These are phyloP conservation scores for Lepidothrix coronata DNA, from an alignment of 2,113 vertebrate genomes.

Conservation along the genomic window DNA sequence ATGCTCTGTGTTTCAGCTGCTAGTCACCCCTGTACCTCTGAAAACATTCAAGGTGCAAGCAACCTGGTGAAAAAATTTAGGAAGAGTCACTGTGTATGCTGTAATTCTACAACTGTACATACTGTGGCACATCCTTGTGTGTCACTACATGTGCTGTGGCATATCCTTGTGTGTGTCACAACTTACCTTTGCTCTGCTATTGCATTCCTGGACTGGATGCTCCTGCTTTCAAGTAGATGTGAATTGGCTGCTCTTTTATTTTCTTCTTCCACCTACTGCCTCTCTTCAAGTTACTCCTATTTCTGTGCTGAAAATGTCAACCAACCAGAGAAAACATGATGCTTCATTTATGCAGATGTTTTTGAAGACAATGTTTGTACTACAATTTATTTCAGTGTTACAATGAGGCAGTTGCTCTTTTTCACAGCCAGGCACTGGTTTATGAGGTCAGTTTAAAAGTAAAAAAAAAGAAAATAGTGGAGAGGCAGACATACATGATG, in stretches of 20 bases:
- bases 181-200: background rate
- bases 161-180: background rate
- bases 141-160: background rate
- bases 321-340: background rate
- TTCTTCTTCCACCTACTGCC: background rate
- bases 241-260: background rate
- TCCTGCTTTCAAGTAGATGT: background rate
- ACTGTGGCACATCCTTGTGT: background rate
- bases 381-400: background rate
- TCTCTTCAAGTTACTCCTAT: background rate
- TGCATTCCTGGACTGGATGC: background rate
- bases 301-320: background rate
- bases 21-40: background rate
- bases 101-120: background rate
- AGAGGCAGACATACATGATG: background rate
- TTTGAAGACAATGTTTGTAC: background rate
- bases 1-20: background rate
- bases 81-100: background rate
- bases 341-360: background rate
- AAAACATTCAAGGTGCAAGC: background rate
- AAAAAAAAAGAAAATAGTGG: background rate
- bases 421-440: background rate
- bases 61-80: background rate
- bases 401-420: background rate
- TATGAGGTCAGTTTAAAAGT: background rate